Evolutionary conservation across 92 coral and sea anemone species (phyloP).

Genomic region (Phenganax subtilis): DNA sequence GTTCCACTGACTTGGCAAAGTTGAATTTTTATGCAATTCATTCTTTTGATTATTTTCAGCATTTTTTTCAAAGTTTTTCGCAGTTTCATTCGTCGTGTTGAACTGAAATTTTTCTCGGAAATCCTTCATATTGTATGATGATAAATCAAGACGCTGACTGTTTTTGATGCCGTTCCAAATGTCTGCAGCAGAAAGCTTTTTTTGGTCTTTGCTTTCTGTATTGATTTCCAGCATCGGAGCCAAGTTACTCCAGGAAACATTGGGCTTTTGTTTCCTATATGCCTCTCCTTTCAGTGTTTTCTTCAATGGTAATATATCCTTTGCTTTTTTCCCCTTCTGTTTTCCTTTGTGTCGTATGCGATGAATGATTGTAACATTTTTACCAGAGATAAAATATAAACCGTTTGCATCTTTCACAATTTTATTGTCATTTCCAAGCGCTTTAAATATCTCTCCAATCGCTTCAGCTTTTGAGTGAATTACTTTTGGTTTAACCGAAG

Average conservation of each 20-base stretch:
- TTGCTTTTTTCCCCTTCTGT: not conserved
- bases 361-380: slow-evolving; percentile 30
- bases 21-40: not conserved
- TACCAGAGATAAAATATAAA: slow-evolving; percentile 25
- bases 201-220: not conserved
- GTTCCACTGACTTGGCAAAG: not conserved
- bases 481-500: slow-evolving; percentile 7
- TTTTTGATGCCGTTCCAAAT: not conserved
- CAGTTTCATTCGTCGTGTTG: not conserved
- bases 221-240: slow-evolving; percentile 6
- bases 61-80: not conserved
- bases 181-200: not conserved
- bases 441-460: slow-evolving; percentile 30
- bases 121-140: slow-evolving; percentile 14
- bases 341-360: not conserved
- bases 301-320: not conserved
- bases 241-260: not conserved
- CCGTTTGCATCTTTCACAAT: slow-evolving; percentile 40
- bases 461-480: slow-evolving; percentile 35
- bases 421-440: slow-evolving; percentile 20
- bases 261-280: not conserved
- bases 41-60: not conserved
- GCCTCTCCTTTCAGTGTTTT: too few species aligned
- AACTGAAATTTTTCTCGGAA: slow-evolving; percentile 11
- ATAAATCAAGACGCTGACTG: not conserved